Evolutionary conservation across 2,888 invertebrate species (phyloP), one percentile per base, ranked within the genome.

Genomic region (Diaphora mendica): DNA sequence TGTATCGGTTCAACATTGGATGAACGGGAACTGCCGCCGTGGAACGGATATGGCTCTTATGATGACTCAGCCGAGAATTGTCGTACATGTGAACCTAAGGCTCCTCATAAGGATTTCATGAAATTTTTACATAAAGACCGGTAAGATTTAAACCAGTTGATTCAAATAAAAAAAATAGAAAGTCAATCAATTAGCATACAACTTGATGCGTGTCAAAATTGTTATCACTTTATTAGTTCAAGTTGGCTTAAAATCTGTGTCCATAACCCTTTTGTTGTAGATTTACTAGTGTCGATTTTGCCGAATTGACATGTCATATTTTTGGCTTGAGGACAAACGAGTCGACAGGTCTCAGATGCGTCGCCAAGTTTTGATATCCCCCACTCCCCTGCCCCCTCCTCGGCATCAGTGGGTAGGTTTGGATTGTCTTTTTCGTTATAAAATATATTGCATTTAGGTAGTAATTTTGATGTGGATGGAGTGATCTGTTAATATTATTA

Each of bases 21-120:
- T 7, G 92, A 96, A 35, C 91, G 96, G 2, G 91, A 96, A 80
- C 88, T 98, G 66, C 99, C 99, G 0, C 99, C 99, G 0, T 99
- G 98, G 97, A 99, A 99, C 88, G 99, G 99, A 5, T 98, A 97
- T 92, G 99, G 99, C 0, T 97, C 97, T 0, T 98, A 98, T 88
- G 98, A 98, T 77, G 99, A 99, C 89, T 99, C 99, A 0, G 97
- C 98, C 15, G 97, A 97, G 82, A 99, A 98, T 88, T 99, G 99
- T 88, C 96, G 97, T 69, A 97, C 97, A 0, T 97, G 99, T 0
- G 97, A 98, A 82, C 98, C 98, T 0, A 98, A 97, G 89, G 95
- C 98, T 2, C 98, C 98, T 0, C 97, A 97, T 82, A 95, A 96
- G 15, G 98, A 98, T 90, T 97, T 98, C 84, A 96, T 97, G 74